Evolutionary conservation across 2,888 invertebrate genomes (phyloP), one percentile per base, ranked within the genome.

Genomic region (Criorhina ranunculi): DNA sequence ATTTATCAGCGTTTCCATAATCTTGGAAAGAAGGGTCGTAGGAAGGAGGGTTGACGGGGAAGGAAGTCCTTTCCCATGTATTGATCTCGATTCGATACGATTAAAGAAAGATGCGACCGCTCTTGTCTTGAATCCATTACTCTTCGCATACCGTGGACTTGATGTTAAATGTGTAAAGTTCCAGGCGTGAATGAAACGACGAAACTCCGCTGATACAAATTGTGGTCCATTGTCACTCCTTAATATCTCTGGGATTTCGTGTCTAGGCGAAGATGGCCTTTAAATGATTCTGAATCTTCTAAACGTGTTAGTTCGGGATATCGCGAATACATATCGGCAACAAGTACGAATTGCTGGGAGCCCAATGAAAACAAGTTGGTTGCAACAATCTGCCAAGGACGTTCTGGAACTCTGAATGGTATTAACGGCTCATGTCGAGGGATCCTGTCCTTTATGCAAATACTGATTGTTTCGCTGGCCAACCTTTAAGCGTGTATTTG

Each of bases 331-430:
- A 6, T 24, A 29, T 59, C 40, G 40, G 59, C 59, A 24, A 59
- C 40, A 4, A 55, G 29, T 31, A 67, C 24, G 17, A 49, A 70
- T 33, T 46, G 24, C 11, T 70, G 46, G 49, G 57, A 33, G 15
- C 44, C 57, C 19, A 55, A 35, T 19, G 46, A 57, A 46, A 70
- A 70, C 49, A 70, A 46, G 15, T 69, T 44, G 5, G 29, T 42
- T 44, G 19, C 57, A 46, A 69, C 15, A 35, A 57, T 46, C 46
- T 57, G 35, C 57, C 57, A 69, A 7, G 69, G 69, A 7, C 57
- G 69, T 5, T 69, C 69, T 46, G 46, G 55, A 12, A 69, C 55
- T 19, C 42, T 33, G 44, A 55, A 69, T 44, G 42, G 44, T 9
- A 69, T 33, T 19, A 69, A 15, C 24, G 55, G 44, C 12, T 69